These are phyloP conservation scores for Halictus quadricinctus DNA, from an alignment of 2,888 invertebrate species.

Conservation along the genomic window DNA sequence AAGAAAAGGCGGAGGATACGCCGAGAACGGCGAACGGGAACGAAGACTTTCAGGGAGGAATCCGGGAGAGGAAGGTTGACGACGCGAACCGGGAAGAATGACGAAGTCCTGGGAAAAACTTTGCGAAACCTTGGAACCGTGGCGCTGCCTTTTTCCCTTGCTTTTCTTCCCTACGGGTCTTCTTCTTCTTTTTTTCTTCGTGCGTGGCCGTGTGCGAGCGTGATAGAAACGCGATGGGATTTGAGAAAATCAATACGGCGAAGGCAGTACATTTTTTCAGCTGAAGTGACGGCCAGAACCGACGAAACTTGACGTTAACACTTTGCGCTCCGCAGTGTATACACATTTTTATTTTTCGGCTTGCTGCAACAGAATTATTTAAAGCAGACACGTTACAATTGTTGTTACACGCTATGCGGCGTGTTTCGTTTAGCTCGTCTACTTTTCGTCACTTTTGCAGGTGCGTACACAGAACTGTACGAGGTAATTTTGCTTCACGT, in stretches of 20 bases:
- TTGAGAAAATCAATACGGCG: neutral
- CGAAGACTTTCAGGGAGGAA: conserved; percentile 15
- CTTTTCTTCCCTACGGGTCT: neutral
- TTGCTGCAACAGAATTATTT: neutral
- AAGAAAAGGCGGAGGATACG: conserved; percentile 19
- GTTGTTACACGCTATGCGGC: neutral
- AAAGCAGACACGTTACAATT: neutral
- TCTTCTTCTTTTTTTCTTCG: neutral
- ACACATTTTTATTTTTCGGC: too few relatives aligned
- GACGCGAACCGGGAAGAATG: conserved; percentile 26
- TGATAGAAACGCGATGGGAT: conserved; percentile 7
- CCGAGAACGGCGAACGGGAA: neutral
- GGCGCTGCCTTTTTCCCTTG: neutral
- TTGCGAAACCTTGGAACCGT: conserved; percentile 12
- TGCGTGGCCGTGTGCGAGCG: neutral
- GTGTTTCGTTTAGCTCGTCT: neutral
- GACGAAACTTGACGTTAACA: neutral
- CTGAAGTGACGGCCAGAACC: neutral
- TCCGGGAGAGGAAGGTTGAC: conserved; percentile 16
- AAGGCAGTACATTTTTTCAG: neutral
- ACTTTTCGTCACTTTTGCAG: neutral
- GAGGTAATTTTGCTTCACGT: neutral
- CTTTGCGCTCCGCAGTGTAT: neutral
- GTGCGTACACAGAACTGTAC: neutral
- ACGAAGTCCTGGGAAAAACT: conserved; percentile 12